Base-by-base conservation (phyloP, 2,113 vertebrate genomes). In the Amphiprion ocellaris region DNA sequence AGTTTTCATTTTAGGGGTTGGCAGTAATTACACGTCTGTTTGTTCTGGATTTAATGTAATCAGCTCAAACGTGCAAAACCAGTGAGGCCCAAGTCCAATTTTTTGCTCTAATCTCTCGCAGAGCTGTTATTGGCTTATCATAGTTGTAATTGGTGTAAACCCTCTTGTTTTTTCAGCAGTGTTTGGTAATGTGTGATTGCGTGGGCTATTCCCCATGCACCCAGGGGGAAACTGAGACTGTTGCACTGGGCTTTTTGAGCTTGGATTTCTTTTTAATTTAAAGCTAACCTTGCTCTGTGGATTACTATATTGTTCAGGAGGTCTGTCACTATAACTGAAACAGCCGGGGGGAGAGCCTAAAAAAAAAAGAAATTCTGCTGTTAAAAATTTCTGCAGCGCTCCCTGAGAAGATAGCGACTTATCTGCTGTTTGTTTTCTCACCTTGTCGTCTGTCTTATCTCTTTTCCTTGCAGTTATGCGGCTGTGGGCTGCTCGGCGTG, bases 401-500 rank as follows among this genome's bases (percentile, higher is more conserved):
- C 0, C 19, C 19, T 75, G 63, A 52, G 55, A 54, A 54, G 1
- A 39, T 23, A 5, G 21, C 4, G 8, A 53, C 23, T n/a, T 47
- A 28, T 65, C 16, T 59, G 50, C 52, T 53, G 21, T 62, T 69
- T 53, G n/a, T 64, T 66, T 64, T 79, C 84, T 89, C 71, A 89
- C 82, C 68, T 33, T 91, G 64, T 78, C 39, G 24, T 23, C 61
- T 89, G 72, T 89, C 17, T 94, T 62, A 33, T 93, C 69, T 93
- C 26, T 59, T 80, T 80, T 0, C 33, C 62, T 91, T 93, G 56
- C 93, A 99, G 98, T 94, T 99, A 77, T 99, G 98, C 68, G 98
- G 98, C 94, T 99, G 98, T 16, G 98, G 98, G 50, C 94, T 99
- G 84, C 96, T 99, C 46, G 98, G 98, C 11, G 97, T 99, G 88